Evolutionary conservation across 2,888 invertebrate species (phyloP).

Genomic region (Drosophila acutilabella): DNA sequence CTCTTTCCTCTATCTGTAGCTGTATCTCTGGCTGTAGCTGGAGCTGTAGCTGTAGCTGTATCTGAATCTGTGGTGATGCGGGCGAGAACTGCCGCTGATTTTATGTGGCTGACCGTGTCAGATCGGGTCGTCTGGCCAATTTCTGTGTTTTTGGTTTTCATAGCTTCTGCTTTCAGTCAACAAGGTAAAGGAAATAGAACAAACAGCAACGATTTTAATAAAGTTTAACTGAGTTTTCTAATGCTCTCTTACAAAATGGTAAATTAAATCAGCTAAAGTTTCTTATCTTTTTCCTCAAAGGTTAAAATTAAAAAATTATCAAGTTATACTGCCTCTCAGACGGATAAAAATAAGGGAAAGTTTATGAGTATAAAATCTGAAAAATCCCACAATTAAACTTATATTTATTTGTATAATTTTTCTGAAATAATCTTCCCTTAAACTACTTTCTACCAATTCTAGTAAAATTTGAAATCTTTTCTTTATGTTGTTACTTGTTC

Average conservation of each 20-base stretch:
- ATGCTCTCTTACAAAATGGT: conserved; percentile 37
- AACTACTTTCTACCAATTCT: neutral
- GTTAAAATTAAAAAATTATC: no score
- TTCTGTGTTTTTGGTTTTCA: conserved; percentile 68
- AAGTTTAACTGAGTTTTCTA: neutral
- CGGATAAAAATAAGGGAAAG: no score
- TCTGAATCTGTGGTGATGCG: conserved; percentile 47
- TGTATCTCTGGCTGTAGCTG: no score
- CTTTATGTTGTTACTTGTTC: neutral
- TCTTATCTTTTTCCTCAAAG: no score
- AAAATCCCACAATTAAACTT: no score
- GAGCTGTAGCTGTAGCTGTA: neutral
- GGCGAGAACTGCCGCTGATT: conserved; percentile 64
- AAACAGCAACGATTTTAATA: conserved; percentile 17
- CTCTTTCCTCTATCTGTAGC: no score
- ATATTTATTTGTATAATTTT: no score
- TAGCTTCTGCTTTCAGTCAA: conserved; percentile 39
- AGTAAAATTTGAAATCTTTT: neutral
- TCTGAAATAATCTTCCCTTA: no score
- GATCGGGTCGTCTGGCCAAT: conserved; percentile 65
- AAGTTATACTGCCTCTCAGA: no score
- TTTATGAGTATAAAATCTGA: no score
- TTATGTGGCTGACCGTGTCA: conserved; percentile 70
- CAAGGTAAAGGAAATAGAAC: conserved; percentile 25
- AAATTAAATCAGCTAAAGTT: no score